Evolutionary conservation across 2,113 vertebrate genomes (phyloP).

Genomic region (Lethenteron reissneri): DNA sequence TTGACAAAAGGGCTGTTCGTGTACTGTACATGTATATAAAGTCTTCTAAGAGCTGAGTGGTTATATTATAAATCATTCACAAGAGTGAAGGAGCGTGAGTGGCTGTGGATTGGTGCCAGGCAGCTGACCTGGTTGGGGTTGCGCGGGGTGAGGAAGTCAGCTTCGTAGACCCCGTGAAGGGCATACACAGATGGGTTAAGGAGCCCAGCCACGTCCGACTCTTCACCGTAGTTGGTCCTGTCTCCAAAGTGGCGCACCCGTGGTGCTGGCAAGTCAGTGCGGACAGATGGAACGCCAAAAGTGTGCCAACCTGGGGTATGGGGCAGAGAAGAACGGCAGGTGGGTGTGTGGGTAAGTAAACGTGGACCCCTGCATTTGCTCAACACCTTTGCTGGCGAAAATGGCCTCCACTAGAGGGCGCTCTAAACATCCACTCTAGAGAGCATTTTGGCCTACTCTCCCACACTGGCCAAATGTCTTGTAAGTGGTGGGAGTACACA

Average conservation of each 20-base stretch:
- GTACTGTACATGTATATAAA: no score
- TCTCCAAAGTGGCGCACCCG: conserved; percentile 29
- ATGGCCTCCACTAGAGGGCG: not conserved
- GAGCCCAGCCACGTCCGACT: conserved; percentile 22
- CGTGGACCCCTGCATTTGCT: not conserved
- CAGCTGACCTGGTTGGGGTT: no score
- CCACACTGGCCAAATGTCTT: not conserved
- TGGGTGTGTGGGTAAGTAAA: conserved; percentile 7
- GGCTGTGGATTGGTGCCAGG: no score
- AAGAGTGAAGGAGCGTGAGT: no score
- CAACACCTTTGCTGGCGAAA: not conserved
- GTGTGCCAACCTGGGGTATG: conserved; percentile 17
- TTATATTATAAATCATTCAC: no score
- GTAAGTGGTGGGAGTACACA: not conserved
- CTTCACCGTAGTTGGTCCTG: conserved; percentile 42
- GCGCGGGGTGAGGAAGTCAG: conserved; percentile 24
- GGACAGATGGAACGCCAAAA: conserved; percentile 36
- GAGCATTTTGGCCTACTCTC: not conserved
- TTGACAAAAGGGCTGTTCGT: no score
- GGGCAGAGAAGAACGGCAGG: no score
- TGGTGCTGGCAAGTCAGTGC: conserved; percentile 36
- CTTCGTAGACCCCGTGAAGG: conserved; percentile 32
- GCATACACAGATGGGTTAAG: conserved; percentile 34
- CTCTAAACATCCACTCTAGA: not conserved
- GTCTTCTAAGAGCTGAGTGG: no score